Conservation (phyloP, 2,113 vertebrate genomes). For the Dipodomys merriami region DNA sequence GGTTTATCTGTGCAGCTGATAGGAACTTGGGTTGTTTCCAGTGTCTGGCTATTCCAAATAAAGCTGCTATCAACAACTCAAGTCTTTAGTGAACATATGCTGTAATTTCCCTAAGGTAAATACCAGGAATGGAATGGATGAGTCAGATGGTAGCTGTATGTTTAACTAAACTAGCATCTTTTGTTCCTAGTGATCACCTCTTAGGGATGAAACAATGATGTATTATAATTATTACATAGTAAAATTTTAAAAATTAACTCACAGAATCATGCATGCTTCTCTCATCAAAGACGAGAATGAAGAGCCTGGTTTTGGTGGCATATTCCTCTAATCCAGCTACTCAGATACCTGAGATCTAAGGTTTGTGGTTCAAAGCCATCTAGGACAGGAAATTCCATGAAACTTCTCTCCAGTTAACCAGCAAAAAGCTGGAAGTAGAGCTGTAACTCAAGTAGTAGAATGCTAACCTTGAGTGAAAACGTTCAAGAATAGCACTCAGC, state of each 20-base stretch:
- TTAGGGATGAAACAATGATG: background rate
- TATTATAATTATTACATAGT: background rate
- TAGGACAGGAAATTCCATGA: no score
- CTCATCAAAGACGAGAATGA: no score
- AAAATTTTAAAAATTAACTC: background rate
- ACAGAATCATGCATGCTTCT: background rate
- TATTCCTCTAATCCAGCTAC: no score
- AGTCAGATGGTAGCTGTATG: background rate
- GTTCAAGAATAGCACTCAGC: no score
- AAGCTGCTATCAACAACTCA: background rate
- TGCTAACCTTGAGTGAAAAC: no score
- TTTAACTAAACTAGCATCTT: background rate
- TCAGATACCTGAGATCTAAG: no score
- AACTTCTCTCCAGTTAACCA: no score
- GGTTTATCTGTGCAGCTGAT: background rate
- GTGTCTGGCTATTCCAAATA: background rate
- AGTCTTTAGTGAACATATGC: background rate
- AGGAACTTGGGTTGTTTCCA: background rate
- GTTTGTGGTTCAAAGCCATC: no score
- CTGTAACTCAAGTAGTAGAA: no score
- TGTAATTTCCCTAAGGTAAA: background rate
- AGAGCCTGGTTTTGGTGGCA: no score
- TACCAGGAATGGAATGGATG: background rate
- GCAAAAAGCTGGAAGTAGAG: no score
- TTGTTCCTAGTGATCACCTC: background rate